A percentile compares a stretch with the other conserved stretches of the same genome.
Conservation (phyloP, 1,140 invertebrate genomes). For the Linepithema humile region DNA sequence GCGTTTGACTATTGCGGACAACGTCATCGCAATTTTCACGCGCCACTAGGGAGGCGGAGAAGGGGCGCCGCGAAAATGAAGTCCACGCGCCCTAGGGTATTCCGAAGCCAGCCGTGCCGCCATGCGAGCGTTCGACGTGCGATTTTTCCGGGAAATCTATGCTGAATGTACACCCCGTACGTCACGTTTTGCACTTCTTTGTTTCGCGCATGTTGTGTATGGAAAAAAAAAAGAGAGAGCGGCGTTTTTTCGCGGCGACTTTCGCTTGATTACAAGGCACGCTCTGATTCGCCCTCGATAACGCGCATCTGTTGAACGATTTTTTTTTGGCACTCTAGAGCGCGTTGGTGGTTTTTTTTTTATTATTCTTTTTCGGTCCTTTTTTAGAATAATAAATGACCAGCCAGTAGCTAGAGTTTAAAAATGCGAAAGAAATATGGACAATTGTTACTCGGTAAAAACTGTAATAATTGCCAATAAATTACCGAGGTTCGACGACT, state of each 20-base stretch:
- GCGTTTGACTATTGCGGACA: not conserved
- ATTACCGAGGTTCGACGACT: not conserved
- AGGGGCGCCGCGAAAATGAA: not conserved
- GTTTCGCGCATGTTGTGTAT: not conserved
- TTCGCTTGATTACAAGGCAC: slow-evolving; percentile 42
- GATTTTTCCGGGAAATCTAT: slow-evolving; percentile 11
- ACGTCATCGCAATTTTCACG: not conserved
- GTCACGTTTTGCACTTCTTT: not conserved
- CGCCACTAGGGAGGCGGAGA: not conserved
- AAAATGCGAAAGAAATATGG: not conserved
- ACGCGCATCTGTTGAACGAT: not conserved
- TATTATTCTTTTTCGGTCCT: too few species aligned
- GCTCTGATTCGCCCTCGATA: not conserved
- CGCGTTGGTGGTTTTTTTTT: not conserved
- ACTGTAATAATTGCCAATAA: not conserved
- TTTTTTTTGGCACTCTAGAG: slow-evolving; percentile 34
- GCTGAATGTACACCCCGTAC: slow-evolving; percentile 1
- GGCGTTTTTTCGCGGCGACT: slow-evolving; percentile 22
- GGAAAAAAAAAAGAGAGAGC: not conserved
- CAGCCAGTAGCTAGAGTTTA: not conserved
- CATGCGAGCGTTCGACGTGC: slow-evolving; percentile 11
- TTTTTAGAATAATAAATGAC: not conserved
- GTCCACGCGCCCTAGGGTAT: not conserved
- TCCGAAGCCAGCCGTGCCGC: not conserved
- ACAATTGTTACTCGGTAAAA: not conserved